Base-by-base conservation (phyloP, 2,797 vertebrate species). In the Semaprochilodus insignis region DNA sequence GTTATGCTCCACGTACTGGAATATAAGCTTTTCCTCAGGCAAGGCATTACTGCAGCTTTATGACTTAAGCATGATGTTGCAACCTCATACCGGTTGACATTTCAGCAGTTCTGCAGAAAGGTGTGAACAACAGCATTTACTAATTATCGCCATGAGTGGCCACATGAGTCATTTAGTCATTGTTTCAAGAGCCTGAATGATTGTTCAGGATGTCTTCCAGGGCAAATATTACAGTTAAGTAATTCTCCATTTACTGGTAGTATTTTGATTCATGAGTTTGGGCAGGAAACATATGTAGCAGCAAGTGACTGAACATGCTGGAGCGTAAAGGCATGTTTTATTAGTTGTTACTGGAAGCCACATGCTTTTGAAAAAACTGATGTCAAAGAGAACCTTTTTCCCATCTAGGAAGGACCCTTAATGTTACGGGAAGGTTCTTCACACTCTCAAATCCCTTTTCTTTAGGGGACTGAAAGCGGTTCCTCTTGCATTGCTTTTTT, bases 11-110 rank as follows among this genome's bases (percentile, higher is more conserved):
- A 54, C 23, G 44, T 65, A 57, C 55, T 54, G 55, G 7, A 72
- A 40, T 62, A 60, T 75, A 44, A 75, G 57, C 6, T 40, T 36
- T 17, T 23, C 31, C 34, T 40, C 31, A 62, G 74, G 74, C 57
- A 44, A 60, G 54, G 15, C 17, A 60, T 62, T 40, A 60, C 27
- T 27, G 31, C 21, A 27, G 75, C 57, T 78, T 83, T 78, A 73
- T 83, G 75, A 73, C 31, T 77, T 65, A 77, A 21, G 59, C 67
- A 40, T n/a, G 31, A 73, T 83, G 48, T 72, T 73, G 59, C 57
- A 57, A 67, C 23, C 34, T 23, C 1, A 36, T 34, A 60, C 25
- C 80, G 21, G 40, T 17, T 77, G 72, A 57, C 72, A 74, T 62
- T 77, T 69, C 63, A 76, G 73, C 74, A 34, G 65, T 36, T 36